Evolutionary conservation across 1,140 invertebrate species (phyloP).

Genomic region (Ceratitis capitata): DNA sequence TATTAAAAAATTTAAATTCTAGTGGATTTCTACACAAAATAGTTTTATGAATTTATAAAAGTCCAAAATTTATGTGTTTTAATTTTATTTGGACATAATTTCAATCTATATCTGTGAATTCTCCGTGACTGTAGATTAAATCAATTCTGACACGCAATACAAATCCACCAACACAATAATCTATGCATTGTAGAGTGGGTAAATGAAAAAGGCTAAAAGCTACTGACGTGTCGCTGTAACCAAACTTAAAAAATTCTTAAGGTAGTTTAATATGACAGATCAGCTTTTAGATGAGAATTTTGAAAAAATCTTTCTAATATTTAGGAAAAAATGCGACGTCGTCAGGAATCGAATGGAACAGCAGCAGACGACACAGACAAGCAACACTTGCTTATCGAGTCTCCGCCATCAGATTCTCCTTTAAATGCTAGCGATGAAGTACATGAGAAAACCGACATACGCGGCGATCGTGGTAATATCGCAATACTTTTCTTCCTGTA

Average conservation of each 20-base stretch:
- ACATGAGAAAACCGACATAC: constrained; percentile 67
- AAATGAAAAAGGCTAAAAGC: neutral
- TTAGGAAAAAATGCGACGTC: constrained; percentile 45
- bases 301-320: neutral
- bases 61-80: neutral
- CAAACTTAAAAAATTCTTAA: neutral
- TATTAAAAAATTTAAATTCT: neutral
- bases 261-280: neutral
- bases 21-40: neutral
- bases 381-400: neutral
- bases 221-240: constrained; percentile 35
- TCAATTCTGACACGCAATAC: neutral
- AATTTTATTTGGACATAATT: neutral
- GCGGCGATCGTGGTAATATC: constrained; percentile 82
- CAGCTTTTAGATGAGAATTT: neutral
- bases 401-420: neutral
- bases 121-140: neutral
- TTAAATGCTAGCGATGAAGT: neutral
- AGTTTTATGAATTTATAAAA: neutral
- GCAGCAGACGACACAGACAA: neutral
- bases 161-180: neutral
- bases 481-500: constrained; percentile 90
- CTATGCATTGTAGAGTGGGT: neutral
- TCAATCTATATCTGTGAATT: neutral
- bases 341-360: constrained; percentile 27